Base-by-base conservation (phyloP, 2,113 vertebrate genomes). In the Heterocephalus glaber region DNA sequence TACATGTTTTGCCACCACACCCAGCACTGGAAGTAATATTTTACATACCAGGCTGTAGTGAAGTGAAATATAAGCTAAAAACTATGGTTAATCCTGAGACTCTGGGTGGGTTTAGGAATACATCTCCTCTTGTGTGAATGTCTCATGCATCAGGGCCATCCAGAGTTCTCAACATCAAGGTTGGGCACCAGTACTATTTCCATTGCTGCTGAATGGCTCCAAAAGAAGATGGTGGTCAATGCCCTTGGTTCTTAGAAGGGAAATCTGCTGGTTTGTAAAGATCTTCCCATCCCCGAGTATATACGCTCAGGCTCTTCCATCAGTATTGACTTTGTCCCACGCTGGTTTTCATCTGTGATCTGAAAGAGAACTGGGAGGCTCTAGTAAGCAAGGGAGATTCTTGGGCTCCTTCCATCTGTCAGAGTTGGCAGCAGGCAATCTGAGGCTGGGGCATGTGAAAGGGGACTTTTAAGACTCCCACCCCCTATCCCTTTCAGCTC, bases 221-320 rank as follows among this genome's bases (percentile, higher is more conserved):
- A 56, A 80, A 54, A 44, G 47, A 30, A 41, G 49, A 30, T 61
- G 2, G 5, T 1, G 12, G 68, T 30, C 17, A 56, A 8, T 9
- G 38, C 28, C 41, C 47, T 44, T 47, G 61, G 4, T 41, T 26
- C 44, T 92, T 17, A 35, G 47, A 77, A 94, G 7, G 22, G 12
- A 94, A 82, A 26, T 22, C 8, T 30, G 63, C 44, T 90, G 28
- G 44, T 38, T 38, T 49, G 28, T 52, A 30, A 30, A 60, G 26
- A 61, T 24, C 5, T 30, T 83, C 54, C 9, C 4, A 0, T 9
- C 13, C 24, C n/a, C 54, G n/a, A n/a, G 10, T 60, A 7, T 0
- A 68, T 70, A 76, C 7, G 30, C 20, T 4, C 11, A 0, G 33
- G 26, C 24, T 74, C 3, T 5, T 54, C 72, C 30, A 5, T 58